These are phyloP conservation scores for Triops longicaudatus DNA, from an alignment of 1,140 invertebrate genomes.

Conservation along the genomic window DNA sequence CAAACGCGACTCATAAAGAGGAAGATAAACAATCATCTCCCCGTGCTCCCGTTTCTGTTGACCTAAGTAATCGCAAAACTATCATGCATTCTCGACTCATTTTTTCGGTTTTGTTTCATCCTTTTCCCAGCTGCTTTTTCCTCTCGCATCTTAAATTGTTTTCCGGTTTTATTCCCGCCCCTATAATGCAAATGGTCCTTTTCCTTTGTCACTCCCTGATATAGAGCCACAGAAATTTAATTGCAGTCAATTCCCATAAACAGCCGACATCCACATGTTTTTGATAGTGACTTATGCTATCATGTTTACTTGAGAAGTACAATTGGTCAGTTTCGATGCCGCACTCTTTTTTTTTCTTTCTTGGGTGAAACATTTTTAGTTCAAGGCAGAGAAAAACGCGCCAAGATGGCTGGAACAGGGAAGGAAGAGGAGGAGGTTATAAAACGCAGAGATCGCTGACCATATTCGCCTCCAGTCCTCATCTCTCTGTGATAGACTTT, in stretches of 20 bases:
- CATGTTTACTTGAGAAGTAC: not conserved
- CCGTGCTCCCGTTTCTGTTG: not conserved
- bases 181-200: not conserved
- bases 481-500: constrained; percentile 8
- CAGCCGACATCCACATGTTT: not conserved
- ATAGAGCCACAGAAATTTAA: not conserved
- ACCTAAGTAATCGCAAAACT: constrained; percentile 11
- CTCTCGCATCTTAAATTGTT: constrained; percentile 13
- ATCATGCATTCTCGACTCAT: constrained; percentile 18
- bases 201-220: not conserved
- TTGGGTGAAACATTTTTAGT: not conserved
- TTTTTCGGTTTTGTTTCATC: not conserved
- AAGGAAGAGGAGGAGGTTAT: not conserved
- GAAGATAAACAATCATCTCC: constrained; percentile 3
- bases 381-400: not conserved
- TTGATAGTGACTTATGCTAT: not conserved
- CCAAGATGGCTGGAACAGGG: not conserved
- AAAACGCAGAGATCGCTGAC: constrained; percentile 1
- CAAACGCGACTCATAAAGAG: constrained; percentile 12
- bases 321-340: not conserved
- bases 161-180: not conserved
- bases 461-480: constrained; percentile 7
- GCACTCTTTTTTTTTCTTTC: not conserved
- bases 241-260: not conserved
- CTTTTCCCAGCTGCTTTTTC: not conserved